Evolutionary conservation across 2,113 vertebrate genomes (phyloP), one percentile per base, ranked within the genome.

Genomic region (Myanophis thanlyinensis): DNA sequence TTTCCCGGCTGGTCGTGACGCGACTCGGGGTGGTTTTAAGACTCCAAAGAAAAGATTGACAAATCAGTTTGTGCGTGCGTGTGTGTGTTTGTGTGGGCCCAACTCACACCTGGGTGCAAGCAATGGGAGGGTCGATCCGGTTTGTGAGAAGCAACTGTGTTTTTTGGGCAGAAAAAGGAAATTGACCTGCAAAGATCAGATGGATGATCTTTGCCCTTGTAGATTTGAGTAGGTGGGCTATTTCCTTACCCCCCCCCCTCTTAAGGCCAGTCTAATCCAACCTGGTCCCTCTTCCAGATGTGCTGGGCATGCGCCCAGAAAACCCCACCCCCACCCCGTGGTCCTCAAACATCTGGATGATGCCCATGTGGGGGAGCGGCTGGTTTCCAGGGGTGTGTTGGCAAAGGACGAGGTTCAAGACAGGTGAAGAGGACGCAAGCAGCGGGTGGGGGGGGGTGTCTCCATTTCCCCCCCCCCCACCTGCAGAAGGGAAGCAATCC

Each of bases 151-250:
- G 40, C 91, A 89, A 35, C 3, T n/a, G n/a, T n/a, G 3, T 46
- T 48, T 5, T 11, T 47, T 12, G 3, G 23, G 85, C n/a, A n/a
- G 46, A 30, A 25, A 1, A 5, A 7, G 12, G 23, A 27, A 23
- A 11, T 10, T 4, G 46, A 47, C 85, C 20, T 13, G 40, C 1
- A 15, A 80, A 40, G 52, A 87, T n/a, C 15, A 30, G 93, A 93
- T 92, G 53, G 91, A 85, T 73, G 91, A 89, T 84, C 67, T 91
- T 94, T 94, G 93, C 73, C 49, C 73, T 89, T 85, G 73, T 11
- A 47, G 46, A 15, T 1, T 40, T 18, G 46, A 89, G 52, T 18
- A 48, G 87, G 23, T 56, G 54, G 20, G 88, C n/a, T n/a, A n/a
- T 49, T 92, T 89, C 56, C n/a, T 87, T 53, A 80, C 23, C 22